Conservation (phyloP, 2,888 invertebrate genomes). For the Conomelus anceps region DNA sequence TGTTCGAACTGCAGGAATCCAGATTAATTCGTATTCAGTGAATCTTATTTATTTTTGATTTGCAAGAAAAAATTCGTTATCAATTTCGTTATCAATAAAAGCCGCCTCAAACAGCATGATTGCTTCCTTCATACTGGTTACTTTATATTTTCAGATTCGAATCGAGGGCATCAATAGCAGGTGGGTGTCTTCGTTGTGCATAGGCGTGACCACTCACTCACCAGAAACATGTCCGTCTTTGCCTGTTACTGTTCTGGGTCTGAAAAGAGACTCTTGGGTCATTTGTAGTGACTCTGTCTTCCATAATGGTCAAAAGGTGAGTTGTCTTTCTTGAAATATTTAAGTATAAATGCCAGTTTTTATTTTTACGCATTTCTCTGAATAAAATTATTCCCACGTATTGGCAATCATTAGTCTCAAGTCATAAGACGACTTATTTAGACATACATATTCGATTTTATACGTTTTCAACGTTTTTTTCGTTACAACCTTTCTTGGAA, state of each 20-base stretch:
- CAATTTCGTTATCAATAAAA: too few species aligned
- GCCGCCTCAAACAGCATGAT: too few species aligned
- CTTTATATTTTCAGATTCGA: conserved; percentile 51
- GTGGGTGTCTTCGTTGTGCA: conserved; percentile 70
- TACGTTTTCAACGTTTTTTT: too few species aligned
- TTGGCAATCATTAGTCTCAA: too few species aligned
- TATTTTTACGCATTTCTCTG: background rate
- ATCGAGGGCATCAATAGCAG: conserved; percentile 63
- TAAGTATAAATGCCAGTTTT: background rate
- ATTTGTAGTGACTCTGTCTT: conserved; percentile 75
- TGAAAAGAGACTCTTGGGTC: conserved; percentile 75
- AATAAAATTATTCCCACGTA: too few species aligned
- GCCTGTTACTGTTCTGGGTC: conserved; percentile 64
- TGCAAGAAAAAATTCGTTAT: too few species aligned
- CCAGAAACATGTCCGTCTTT: conserved; percentile 57
- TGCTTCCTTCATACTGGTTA: background rate
- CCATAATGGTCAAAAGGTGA: conserved; percentile 71
- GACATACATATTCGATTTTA: too few species aligned
- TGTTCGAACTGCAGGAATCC: too few species aligned
- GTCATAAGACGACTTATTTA: too few species aligned
- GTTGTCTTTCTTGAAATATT: conserved; percentile 33
- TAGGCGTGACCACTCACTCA: conserved; percentile 67
- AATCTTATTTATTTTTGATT: too few species aligned
- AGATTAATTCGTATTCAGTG: too few species aligned
- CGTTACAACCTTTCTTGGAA: too few species aligned